Conservation (phyloP, 2,888 invertebrate genomes). For the Limenitis camilla region DNA sequence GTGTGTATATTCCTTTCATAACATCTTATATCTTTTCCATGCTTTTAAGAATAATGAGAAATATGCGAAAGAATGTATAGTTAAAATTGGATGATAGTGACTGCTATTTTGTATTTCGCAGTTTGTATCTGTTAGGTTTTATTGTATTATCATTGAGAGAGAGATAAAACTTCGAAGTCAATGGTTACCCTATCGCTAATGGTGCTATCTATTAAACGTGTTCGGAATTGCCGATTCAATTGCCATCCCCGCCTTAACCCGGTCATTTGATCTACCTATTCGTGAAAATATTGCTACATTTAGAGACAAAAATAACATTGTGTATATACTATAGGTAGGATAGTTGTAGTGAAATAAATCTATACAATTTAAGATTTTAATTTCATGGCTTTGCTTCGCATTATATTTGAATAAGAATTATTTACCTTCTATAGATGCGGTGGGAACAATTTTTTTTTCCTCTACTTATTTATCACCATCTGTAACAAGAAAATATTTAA, state of each 20-base stretch:
- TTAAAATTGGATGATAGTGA: no score
- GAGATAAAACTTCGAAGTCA: background rate
- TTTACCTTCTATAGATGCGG: constrained; percentile 15
- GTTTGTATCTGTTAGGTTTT: no score
- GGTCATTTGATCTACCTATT: constrained; percentile 38
- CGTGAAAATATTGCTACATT: background rate
- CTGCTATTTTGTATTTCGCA: no score
- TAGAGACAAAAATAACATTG: background rate
- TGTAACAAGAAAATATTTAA: constrained; percentile 20
- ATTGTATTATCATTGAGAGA: background rate
- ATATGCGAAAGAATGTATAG: no score
- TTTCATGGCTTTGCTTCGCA: background rate
- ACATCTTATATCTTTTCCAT: no score
- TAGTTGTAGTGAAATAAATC: no score
- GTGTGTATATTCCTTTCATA: no score
- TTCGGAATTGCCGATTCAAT: constrained; percentile 51
- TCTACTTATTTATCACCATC: constrained; percentile 21
- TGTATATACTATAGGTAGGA: background rate
- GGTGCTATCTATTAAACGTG: constrained; percentile 61
- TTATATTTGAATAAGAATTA: background rate
- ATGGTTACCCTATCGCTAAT: constrained; percentile 38
- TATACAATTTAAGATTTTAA: no score
- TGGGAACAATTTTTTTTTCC: constrained; percentile 10
- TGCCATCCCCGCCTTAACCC: constrained; percentile 42
- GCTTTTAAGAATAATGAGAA: no score